Percentiles rank a stretch among this genome's conserved stretches.
Conservation (phyloP, 1,140 invertebrate species). For the Lucilia cuprina region DNA sequence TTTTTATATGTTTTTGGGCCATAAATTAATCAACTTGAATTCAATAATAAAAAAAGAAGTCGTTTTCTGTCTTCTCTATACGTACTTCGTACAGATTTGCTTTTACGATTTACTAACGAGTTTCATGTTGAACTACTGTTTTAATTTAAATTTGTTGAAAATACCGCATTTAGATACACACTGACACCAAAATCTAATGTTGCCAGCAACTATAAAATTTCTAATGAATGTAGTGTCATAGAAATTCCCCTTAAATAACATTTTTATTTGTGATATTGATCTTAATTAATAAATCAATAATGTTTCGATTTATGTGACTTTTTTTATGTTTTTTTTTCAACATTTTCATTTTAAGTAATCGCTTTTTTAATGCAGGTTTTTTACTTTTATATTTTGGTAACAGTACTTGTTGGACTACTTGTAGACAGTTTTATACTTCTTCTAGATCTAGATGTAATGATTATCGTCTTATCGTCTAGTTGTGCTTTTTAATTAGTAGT, state of each 20-base stretch:
- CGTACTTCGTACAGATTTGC: not conserved
- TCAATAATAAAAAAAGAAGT: not conserved
- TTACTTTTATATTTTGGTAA: no score
- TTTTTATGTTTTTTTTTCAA: not conserved
- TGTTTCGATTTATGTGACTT: not conserved
- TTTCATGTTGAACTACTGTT: constrained; percentile 11
- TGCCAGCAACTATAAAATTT: not conserved
- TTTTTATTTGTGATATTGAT: constrained; percentile 8
- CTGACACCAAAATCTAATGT: not conserved
- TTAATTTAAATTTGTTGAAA: not conserved
- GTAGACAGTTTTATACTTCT: no score
- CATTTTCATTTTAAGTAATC: not conserved
- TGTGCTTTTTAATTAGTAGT: no score
- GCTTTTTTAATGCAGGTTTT: not conserved
- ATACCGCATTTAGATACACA: not conserved
- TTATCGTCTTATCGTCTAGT: no score
- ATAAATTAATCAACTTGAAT: constrained; percentile 4
- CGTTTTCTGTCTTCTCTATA: not conserved
- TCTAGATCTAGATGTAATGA: no score
- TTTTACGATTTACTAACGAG: constrained; percentile 7
- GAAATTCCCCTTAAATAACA: not conserved
- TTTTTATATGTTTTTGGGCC: not conserved
- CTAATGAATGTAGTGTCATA: constrained; percentile 1
- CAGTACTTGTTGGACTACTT: no score
- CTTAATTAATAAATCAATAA: constrained; percentile 18